Base-by-base conservation (phyloP, 2,113 vertebrate species). In the Vanacampus margaritifer region DNA sequence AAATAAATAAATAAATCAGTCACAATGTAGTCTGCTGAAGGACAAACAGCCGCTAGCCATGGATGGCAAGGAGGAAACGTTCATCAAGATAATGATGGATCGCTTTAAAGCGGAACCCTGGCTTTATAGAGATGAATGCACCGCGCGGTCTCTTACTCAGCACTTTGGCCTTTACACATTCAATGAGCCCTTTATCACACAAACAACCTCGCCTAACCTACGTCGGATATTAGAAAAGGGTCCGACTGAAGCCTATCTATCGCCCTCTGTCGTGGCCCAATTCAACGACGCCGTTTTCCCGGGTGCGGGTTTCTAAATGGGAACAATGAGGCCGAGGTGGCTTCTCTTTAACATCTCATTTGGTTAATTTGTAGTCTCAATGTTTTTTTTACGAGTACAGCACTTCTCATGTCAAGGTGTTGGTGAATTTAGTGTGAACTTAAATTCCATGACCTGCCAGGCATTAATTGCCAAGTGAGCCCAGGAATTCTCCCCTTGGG, bases 391-490 rank as follows among this genome's bases (percentile, higher is more conserved):
- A 65, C 8, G 64, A 95, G 95, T 94, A 95, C 93, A 86, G 94
- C 92, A 94, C 92, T 95, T 94, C 93, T 98, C 96, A 98, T 98
- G 94, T 95, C 97, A 98, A 93, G 93, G 93, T 94, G 92, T 92
- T 92, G 93, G 93, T 93, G 92, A 95, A 98, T 97, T 96, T 96
- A 98, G 94, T 95, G 96, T 95, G 96, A 97, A 99, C 95, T 94
- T 96, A 96, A 97, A 97, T 98, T 97, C 95, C 95, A 98, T 98
- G 98, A 98, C 96, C 95, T 97, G 95, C 92, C 92, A 95, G 93
- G 94, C 95, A 96, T 98, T 98, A 98, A 98, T 97, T 98, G 95
- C 96, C 95, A 92, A 93, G 93, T 93, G 93, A 96, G 95, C 90
- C 64, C 82, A 91, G 91, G 92, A 89, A 88, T 86, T 93, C 93